Percentiles rank a stretch among this genome's conserved stretches.
phyloP scores from a whole-genome alignment of 2,888 invertebrate species.

The Pollenia angustigena region DNA sequence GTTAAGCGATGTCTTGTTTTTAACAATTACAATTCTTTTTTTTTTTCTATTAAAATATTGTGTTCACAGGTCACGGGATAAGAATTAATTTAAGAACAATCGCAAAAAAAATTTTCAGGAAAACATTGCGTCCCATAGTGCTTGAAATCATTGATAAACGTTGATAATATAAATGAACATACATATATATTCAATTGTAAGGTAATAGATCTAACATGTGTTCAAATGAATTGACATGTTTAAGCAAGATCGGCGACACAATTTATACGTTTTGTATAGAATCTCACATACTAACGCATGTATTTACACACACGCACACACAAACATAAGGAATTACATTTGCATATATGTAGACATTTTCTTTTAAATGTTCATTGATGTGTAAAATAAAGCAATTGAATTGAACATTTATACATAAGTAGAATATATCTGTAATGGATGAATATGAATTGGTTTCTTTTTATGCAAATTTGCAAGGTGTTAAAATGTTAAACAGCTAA shows the following conservation, averaged over 20 bases:
- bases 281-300: not conserved
- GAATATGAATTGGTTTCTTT: slow-evolving; percentile 32
- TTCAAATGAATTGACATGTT: slow-evolving; percentile 71
- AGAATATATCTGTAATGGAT: slow-evolving; percentile 21
- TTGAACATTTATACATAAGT: slow-evolving; percentile 40
- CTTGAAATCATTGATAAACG: slow-evolving; percentile 57
- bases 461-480: slow-evolving; percentile 44
- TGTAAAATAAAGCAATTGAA: slow-evolving; percentile 64
- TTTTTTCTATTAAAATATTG: no score
- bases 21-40: no score
- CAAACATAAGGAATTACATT: not conserved
- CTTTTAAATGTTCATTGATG: slow-evolving; percentile 22
- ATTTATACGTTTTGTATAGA: slow-evolving; percentile 44
- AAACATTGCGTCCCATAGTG: slow-evolving; percentile 20
- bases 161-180: slow-evolving; percentile 44
- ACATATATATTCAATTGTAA: slow-evolving; percentile 34
- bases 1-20: no score
- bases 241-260: slow-evolving; percentile 65
- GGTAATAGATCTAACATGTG: slow-evolving; percentile 65
- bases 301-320: not conserved
- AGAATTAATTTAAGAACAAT: no score
- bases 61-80: no score
- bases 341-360: slow-evolving; percentile 2
- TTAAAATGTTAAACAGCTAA: slow-evolving; percentile 32
- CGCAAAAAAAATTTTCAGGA: no score